Percentiles rank a stretch among this genome's conserved stretches.
These are phyloP conservation scores for Chaenogobius annularis DNA, from an alignment of 2,113 vertebrate genomes.

Conservation along the genomic window DNA sequence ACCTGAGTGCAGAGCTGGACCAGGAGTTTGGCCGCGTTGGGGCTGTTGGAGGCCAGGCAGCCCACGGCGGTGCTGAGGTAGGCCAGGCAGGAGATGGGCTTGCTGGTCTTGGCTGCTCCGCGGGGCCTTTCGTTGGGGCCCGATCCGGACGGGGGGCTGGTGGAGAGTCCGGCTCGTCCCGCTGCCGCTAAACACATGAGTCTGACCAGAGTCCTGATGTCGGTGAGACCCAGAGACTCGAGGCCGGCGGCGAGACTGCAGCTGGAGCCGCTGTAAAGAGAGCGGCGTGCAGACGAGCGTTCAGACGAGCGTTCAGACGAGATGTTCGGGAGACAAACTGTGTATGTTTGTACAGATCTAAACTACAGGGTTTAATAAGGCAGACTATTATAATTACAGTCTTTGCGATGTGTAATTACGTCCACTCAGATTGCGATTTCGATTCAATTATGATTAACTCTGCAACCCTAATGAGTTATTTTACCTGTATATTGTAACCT, in stretches of 20 bases:
- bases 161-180: slow-evolving; percentile 92
- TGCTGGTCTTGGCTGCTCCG: slow-evolving; percentile 86
- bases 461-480: too few relatives aligned
- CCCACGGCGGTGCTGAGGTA: slow-evolving; percentile 97
- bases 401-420: too few relatives aligned
- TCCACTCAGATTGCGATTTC: too few relatives aligned
- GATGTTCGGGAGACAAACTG: too few relatives aligned
- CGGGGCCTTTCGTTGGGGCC: slow-evolving; percentile 81
- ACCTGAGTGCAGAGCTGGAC: slow-evolving; percentile 98
- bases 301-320: too few relatives aligned
- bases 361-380: too few relatives aligned
- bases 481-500: too few relatives aligned
- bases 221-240: slow-evolving; percentile 92
- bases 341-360: too few relatives aligned
- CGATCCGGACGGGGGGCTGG: slow-evolving; percentile 72
- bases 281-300: neutral
- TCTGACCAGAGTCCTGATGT: slow-evolving; percentile 93
- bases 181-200: slow-evolving; percentile 97
- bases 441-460: too few relatives aligned
- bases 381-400: too few relatives aligned
- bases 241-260: slow-evolving; percentile 98
- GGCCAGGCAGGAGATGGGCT: slow-evolving; percentile 95
- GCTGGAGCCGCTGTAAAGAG: slow-evolving; percentile 86
- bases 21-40: slow-evolving; percentile 91
- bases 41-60: slow-evolving; percentile 93